Base-by-base conservation (phyloP, 2,888 invertebrate genomes). In the Caenorhabditis doughertyi region DNA sequence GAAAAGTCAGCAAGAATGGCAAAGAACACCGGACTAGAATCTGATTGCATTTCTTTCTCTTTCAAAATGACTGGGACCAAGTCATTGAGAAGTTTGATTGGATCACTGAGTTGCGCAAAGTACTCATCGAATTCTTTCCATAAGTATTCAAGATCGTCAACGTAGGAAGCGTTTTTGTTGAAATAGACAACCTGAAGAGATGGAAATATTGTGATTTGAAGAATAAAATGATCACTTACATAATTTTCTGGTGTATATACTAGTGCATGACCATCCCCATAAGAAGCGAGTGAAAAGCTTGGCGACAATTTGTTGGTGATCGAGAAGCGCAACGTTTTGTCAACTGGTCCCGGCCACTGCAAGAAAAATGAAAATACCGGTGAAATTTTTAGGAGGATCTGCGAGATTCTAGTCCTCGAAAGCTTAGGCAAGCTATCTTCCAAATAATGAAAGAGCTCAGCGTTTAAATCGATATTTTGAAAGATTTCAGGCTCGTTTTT, bases 311-410 rank as follows among this genome's bases (percentile, higher is more conserved):
- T 65, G 2, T 18, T 47, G 21, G 55, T 47, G 44, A 73, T 42
- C 1, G 55, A 8, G n/a, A 32, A 64, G 1, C 4, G 42, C 8
- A 53, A 16, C 5, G 53, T 53, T 16, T 60, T 53, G 13, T 73
- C 64, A 23, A 73, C 21, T 2, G 72, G 62, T 27, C 35, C 35
- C n/a, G 73, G 73, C 73, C 73, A 73, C 73, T 73, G 35, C 9
- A 39, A 39, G 5, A 64, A 62, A 56, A 35, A 2, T n/a, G 5
- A 60, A 18, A 23, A 32, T 21, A n/a, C n/a, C n/a, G n/a, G n/a
- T 35, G 2, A 42, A 3, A 13, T 8, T 21, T 16, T 42, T 7
- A 35, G 35, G 16, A 42, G 3, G 3, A 16, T 16, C 13, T 42
- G 42, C 3, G 9, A 7, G 8, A 13, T 42, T 42, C 44, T 3